A percentile compares a stretch with the other conserved stretches of the same genome.
Conservation (phyloP, 2,888 invertebrate genomes). For the Podotricha telesiphe region DNA sequence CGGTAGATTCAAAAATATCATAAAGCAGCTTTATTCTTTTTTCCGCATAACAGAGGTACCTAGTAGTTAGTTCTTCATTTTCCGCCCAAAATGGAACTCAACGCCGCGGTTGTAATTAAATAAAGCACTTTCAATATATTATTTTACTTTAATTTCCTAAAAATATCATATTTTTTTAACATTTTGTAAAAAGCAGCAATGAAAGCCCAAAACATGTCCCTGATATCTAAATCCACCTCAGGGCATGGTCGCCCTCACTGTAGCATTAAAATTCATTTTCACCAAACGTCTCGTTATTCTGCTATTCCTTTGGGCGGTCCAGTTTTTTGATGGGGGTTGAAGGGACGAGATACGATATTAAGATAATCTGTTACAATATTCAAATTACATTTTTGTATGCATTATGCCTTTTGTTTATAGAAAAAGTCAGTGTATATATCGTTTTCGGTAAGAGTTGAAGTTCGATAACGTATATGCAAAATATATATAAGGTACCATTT, state of each 20-base stretch:
- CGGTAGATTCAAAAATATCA: too few species aligned
- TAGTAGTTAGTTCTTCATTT: too few species aligned
- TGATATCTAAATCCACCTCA: conserved; percentile 32
- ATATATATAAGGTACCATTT: too few species aligned
- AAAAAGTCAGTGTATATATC: too few species aligned
- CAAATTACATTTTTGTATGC: conserved; percentile 34
- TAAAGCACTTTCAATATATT: too few species aligned
- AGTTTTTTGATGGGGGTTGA: conserved; percentile 14
- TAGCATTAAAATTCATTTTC: conserved; percentile 62
- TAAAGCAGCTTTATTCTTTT: too few species aligned
- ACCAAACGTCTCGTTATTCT: conserved; percentile 58
- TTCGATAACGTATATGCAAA: too few species aligned
- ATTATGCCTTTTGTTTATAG: not conserved
- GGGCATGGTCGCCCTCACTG: conserved; percentile 40
- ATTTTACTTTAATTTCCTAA: not conserved
- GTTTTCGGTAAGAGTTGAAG: too few species aligned
- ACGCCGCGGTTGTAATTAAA: too few species aligned
- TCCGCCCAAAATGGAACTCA: too few species aligned
- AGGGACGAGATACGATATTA: conserved; percentile 29
- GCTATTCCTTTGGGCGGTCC: conserved; percentile 49
- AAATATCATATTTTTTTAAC: not conserved
- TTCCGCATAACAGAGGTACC: too few species aligned
- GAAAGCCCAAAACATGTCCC: not conserved
- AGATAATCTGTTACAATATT: conserved; percentile 33
- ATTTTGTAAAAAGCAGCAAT: not conserved